Percentiles rank a stretch among this genome's conserved stretches.
phyloP scores from a whole-genome alignment of 1,140 invertebrate genomes.

The Drosophila saltans region DNA sequence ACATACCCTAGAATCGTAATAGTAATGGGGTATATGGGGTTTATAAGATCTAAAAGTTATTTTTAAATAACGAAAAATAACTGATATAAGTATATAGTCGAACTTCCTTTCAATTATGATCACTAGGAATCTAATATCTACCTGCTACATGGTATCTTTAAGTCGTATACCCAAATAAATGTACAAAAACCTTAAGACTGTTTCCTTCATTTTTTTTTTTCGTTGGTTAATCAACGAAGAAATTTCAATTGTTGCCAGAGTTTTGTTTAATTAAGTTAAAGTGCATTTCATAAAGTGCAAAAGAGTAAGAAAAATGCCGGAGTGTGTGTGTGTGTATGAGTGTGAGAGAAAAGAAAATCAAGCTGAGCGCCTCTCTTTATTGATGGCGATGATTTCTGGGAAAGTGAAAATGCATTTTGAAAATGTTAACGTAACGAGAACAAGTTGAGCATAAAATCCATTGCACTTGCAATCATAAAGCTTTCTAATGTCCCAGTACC shows the following conservation, averaged over 20 bases:
- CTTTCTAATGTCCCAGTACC: constrained; percentile 21
- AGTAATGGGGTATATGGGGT: background rate
- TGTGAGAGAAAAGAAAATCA: background rate
- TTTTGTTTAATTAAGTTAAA: constrained; percentile 57
- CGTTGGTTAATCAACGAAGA: constrained; percentile 33
- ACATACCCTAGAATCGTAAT: background rate
- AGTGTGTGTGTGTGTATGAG: background rate
- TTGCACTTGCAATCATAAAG: constrained; percentile 30
- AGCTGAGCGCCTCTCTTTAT: constrained; percentile 34
- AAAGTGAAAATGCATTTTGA: constrained; percentile 76
- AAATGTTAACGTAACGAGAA: constrained; percentile 59
- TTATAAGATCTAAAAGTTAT: too few relatives aligned
- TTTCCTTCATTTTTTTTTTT: background rate
- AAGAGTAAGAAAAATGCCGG: background rate
- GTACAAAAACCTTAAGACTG: background rate
- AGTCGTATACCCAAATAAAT: background rate
- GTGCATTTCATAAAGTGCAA: constrained; percentile 22
- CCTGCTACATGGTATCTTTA: background rate
- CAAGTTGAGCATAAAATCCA: constrained; percentile 60
- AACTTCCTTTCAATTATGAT: background rate
- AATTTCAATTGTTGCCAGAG: constrained; percentile 6
- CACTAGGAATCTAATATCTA: background rate
- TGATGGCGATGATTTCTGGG: constrained; percentile 56
- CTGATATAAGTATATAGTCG: too few relatives aligned
- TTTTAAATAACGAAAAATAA: too few relatives aligned